Evolutionary conservation across 2,888 invertebrate species (phyloP).

Genomic region (Magallana nippona): DNA sequence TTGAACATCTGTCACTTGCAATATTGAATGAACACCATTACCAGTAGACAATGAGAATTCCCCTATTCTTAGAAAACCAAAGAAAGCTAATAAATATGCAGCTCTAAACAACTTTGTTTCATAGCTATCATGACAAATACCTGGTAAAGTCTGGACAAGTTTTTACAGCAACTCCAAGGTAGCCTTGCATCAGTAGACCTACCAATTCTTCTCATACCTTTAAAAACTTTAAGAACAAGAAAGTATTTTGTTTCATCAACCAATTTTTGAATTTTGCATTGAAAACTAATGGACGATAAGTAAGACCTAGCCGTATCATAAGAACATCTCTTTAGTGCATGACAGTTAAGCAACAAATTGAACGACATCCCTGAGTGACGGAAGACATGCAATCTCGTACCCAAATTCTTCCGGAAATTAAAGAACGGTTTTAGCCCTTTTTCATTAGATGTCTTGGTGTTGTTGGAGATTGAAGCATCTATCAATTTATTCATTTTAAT

Average conservation of each 20-base stretch:
- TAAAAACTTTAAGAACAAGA: neutral
- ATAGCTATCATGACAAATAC: neutral
- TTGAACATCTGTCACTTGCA: neutral
- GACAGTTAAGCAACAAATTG: neutral
- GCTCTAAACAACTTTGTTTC: slow-evolving; percentile 1
- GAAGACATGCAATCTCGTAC: no score
- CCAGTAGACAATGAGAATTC: slow-evolving; percentile 22
- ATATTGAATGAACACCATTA: neutral
- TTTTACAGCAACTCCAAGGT: neutral
- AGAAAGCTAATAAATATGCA: slow-evolving; percentile 11
- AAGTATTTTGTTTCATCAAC: neutral
- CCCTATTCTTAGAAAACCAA: slow-evolving; percentile 22
- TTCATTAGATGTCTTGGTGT: neutral
- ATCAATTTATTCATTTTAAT: neutral
- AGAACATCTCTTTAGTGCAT: neutral
- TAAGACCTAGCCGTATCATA: neutral
- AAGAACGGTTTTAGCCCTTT: neutral
- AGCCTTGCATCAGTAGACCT: neutral
- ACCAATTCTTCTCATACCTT: neutral
- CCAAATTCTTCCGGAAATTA: neutral
- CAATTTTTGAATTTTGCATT: neutral
- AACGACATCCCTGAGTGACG: no score
- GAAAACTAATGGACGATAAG: neutral
- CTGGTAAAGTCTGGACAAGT: neutral
- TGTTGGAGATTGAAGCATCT: neutral